phyloP scores from a whole-genome alignment of 64 coral and sea anemone species.

The Exaiptasia diaphana region DNA sequence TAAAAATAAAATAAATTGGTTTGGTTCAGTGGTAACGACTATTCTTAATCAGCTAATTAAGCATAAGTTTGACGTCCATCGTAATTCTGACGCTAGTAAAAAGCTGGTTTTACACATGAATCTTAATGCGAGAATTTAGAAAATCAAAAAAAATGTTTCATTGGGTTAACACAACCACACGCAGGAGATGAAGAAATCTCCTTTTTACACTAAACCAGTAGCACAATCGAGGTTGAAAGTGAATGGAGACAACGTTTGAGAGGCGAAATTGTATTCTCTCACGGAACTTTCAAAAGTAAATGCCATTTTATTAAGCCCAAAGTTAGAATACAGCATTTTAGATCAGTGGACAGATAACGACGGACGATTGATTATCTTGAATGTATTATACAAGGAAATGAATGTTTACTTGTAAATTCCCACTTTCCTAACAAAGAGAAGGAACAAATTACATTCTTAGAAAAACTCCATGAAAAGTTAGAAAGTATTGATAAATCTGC shows the following conservation, averaged over 20 bases:
- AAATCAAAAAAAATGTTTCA: neutral
- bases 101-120: neutral
- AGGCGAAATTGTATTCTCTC: neutral
- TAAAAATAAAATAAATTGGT: no score
- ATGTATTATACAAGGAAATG: neutral
- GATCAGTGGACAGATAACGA: neutral
- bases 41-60: no score
- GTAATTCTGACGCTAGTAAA: neutral
- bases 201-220: neutral
- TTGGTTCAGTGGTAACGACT: no score
- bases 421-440: neutral
- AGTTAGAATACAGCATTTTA: neutral
- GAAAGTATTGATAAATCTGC: neutral
- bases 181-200: neutral
- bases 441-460: neutral
- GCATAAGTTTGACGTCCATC: no score
- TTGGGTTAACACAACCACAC: neutral
- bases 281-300: neutral
- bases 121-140: neutral
- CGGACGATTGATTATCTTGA: neutral
- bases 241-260: neutral
- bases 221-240: neutral
- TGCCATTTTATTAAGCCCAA: neutral
- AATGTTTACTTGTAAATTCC: neutral
- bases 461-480: neutral